phyloP scores from a whole-genome alignment of 2,797 vertebrate genomes.

The Phaenicophaeus curvirostris region DNA sequence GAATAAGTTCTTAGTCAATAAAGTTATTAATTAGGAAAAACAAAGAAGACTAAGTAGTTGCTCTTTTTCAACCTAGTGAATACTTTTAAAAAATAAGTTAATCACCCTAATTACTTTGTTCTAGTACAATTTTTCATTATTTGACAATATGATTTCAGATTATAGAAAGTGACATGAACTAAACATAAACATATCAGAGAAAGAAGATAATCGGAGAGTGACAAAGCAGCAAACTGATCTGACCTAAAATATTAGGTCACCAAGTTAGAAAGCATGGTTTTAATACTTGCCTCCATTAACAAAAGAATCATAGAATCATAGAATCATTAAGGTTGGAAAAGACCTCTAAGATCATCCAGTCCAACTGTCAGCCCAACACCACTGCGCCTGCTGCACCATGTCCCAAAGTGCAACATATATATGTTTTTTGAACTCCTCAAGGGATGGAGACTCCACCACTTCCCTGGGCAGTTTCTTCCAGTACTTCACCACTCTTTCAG shows the following conservation, averaged over 20 bases:
- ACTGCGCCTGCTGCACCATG: not conserved
- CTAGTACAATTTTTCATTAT: not conserved
- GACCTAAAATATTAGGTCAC: not conserved
- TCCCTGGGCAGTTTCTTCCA: too few species aligned
- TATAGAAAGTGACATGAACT: not conserved
- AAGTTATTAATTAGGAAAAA: not conserved
- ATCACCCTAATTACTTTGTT: not conserved
- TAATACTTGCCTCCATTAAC: not conserved
- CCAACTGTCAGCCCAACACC: too few species aligned
- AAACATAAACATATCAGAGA: not conserved
- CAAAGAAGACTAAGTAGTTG: not conserved
- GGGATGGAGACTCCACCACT: too few species aligned
- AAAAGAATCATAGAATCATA: not conserved
- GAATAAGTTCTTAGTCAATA: not conserved
- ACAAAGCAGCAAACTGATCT: not conserved
- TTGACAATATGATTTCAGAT: not conserved
- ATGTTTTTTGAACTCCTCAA: too few species aligned
- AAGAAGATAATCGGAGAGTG: not conserved
- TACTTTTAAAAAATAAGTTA: not conserved
- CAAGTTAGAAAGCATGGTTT: not conserved
- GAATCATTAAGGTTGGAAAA: too few species aligned
- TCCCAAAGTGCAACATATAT: too few species aligned
- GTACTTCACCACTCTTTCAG: too few species aligned
- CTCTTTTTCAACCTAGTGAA: not conserved
- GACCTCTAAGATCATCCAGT: too few species aligned